Conservation (phyloP, 2,113 vertebrate genomes). For the Apeltes quadracus region DNA sequence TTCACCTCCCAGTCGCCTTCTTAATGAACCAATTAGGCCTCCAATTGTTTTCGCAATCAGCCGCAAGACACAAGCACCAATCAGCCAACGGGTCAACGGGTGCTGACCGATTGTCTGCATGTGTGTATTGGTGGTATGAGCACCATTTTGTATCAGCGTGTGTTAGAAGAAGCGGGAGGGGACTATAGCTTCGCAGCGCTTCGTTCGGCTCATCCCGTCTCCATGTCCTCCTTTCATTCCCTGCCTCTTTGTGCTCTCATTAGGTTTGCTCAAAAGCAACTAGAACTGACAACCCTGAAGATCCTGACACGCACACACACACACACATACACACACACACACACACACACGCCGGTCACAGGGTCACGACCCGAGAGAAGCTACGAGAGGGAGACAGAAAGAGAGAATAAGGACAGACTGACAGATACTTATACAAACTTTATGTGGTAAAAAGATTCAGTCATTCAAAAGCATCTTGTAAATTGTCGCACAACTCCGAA, state of each 20-base stretch:
- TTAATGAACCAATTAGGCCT: not conserved
- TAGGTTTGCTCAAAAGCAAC: constrained; percentile 74
- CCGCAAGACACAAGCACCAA: not conserved
- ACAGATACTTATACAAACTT: not conserved
- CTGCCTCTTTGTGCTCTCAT: constrained; percentile 60
- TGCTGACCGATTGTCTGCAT: not conserved
- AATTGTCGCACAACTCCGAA: not conserved
- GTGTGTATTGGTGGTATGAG: not conserved
- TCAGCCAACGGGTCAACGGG: not conserved
- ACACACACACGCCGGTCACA: constrained; percentile 30
- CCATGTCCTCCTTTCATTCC: constrained; percentile 27
- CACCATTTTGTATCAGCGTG: not conserved
- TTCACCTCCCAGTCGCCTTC: not conserved
- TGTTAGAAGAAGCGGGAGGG: no score
- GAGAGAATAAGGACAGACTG: constrained; percentile 6
- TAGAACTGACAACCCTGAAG: constrained; percentile 66
- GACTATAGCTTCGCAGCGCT: no score
- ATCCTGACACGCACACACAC: constrained; percentile 46
- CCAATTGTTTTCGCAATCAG: not conserved
- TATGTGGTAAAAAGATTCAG: not conserved
- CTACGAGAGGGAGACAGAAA: constrained; percentile 19
- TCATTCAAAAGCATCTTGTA: not conserved
- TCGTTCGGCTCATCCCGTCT: constrained; percentile 12
- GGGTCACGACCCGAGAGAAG: constrained; percentile 61
- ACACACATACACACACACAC: constrained; percentile 33